Evolutionary conservation across 2,113 vertebrate species (phyloP).

Genomic region (Morone chrysops): DNA sequence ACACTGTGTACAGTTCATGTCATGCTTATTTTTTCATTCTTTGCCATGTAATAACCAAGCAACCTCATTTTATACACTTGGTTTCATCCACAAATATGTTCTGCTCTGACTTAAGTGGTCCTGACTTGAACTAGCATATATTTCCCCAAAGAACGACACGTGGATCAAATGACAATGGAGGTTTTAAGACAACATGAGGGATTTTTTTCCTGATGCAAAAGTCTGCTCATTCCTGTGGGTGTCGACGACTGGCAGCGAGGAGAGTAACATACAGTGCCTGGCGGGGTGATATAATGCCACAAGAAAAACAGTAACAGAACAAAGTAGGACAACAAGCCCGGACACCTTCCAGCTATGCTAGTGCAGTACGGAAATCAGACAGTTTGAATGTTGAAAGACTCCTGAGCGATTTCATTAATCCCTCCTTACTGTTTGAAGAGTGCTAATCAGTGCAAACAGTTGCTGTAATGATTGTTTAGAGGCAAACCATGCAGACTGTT

Average conservation of each 20-base stretch:
- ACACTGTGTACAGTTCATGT: no score
- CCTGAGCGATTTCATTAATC: not conserved
- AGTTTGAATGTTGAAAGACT: not conserved
- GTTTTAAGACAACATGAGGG: not conserved
- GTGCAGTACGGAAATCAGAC: no score
- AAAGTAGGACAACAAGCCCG: not conserved
- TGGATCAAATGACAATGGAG: not conserved
- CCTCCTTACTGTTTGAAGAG: not conserved
- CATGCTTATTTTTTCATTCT: no score
- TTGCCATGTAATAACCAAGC: no score
- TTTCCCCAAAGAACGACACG: not conserved
- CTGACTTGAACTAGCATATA: not conserved
- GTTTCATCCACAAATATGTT: no score
- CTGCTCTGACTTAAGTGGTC: no score
- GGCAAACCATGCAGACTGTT: not conserved
- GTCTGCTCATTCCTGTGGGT: not conserved
- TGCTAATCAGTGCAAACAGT: conserved; percentile 35
- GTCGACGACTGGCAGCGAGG: not conserved
- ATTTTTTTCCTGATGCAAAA: not conserved
- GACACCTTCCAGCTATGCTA: not conserved
- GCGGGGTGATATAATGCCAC: not conserved
- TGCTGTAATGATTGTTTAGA: not conserved
- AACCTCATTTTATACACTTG: no score
- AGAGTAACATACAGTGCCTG: not conserved
- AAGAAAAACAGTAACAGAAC: not conserved